phyloP scores from a whole-genome alignment of 1,140 invertebrate species.

The Probaryconus sp. region DNA sequence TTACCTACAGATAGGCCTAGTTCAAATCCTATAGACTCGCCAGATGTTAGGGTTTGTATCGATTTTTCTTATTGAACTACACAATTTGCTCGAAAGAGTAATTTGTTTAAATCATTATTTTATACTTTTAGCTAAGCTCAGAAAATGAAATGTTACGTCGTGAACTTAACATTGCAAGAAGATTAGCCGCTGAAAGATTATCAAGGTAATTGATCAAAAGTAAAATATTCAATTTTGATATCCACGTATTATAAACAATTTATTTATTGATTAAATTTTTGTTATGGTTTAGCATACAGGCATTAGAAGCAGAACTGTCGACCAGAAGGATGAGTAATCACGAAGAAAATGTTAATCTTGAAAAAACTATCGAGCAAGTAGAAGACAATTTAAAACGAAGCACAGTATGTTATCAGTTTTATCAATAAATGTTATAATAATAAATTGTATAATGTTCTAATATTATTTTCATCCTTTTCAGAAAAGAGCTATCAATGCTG shows the following conservation, averaged over 20 bases:
- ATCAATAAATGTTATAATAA: not conserved
- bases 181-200: conserved; percentile 79
- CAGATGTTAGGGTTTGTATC: conserved; percentile 66
- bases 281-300: conserved; percentile 68
- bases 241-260: not conserved
- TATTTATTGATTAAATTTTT: conserved; percentile 10
- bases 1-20: conserved; percentile 76
- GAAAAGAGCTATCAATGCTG: conserved; percentile 79
- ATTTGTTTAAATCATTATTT: not conserved
- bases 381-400: conserved; percentile 80
- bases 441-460: too few relatives aligned
- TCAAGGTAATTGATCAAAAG: conserved; percentile 66
- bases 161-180: conserved; percentile 78
- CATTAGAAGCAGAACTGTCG: conserved; percentile 80
- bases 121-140: conserved; percentile 69
- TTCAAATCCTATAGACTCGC: conserved; percentile 68
- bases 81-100: not conserved
- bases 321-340: conserved; percentile 76
- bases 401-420: conserved; percentile 74
- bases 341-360: conserved; percentile 77
- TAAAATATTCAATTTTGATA: not conserved
- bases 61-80: conserved; percentile 11
- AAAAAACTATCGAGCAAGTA: conserved; percentile 80
- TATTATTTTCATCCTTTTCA: conserved; percentile 67
- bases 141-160: conserved; percentile 81